These are phyloP conservation scores for Aurelia sp. DNA, from an alignment of 30 jellyfish, hydroid and myxozoan genomes.

Conservation along the genomic window DNA sequence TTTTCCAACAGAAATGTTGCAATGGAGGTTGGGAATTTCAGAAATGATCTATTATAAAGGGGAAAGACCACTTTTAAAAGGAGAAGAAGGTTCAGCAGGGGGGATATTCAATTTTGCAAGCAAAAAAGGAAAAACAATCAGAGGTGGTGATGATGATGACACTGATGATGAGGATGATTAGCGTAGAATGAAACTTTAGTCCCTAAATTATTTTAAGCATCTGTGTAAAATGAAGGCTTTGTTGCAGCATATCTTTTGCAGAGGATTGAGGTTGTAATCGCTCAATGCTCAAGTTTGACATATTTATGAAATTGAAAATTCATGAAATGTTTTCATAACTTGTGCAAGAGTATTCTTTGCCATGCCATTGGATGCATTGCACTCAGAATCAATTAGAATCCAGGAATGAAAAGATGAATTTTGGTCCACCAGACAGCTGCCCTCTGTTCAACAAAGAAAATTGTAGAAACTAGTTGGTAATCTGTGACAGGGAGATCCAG, in stretches of 20 bases:
- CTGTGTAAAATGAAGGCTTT: not conserved
- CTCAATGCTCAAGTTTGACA: too few species aligned
- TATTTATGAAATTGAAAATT: too few species aligned
- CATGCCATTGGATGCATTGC: too few species aligned
- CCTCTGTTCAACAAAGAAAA: too few species aligned
- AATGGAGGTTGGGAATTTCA: slow-evolving; percentile 95
- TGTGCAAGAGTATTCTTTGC: too few species aligned
- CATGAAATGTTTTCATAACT: too few species aligned
- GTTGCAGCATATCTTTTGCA: not conserved
- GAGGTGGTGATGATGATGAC: slow-evolving; percentile 78
- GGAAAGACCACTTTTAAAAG: slow-evolving; percentile 82
- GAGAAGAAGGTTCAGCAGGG: slow-evolving; percentile 54
- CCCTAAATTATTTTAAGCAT: not conserved
- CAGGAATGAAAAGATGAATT: too few species aligned
- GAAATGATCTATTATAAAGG: slow-evolving; percentile 90
- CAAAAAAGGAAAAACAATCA: slow-evolving; percentile 59
- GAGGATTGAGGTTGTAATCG: too few species aligned
- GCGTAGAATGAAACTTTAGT: not conserved
- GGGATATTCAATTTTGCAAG: slow-evolving; percentile 79
- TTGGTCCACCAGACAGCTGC: too few species aligned
- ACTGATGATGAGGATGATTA: slow-evolving; percentile 80
- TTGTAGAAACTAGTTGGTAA: too few species aligned
- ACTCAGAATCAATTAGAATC: too few species aligned
- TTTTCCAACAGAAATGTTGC: slow-evolving; percentile 99
- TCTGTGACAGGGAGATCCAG: too few species aligned